These are phyloP conservation scores for Prietella phreatophila DNA, from an alignment of 2,113 vertebrate species.

Conservation along the genomic window DNA sequence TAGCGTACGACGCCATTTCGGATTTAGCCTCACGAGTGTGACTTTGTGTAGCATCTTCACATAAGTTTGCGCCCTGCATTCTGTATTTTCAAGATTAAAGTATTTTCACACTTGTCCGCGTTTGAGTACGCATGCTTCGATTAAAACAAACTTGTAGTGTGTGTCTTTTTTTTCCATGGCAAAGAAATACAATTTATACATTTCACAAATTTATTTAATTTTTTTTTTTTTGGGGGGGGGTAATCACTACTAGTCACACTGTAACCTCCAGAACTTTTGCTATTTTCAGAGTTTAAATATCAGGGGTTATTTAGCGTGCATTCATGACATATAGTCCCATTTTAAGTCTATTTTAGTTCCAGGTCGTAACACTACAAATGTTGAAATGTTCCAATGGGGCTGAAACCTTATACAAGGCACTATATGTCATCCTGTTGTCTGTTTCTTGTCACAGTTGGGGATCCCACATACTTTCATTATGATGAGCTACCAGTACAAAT, in stretches of 20 bases:
- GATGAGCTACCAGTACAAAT: conserved; percentile 98
- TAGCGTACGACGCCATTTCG: not conserved
- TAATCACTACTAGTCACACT: not conserved
- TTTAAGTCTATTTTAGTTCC: not conserved
- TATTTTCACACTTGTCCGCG: not conserved
- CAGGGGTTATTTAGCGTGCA: not conserved
- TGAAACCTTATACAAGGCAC: not conserved
- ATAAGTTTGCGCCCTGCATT: not conserved
- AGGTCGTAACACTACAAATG: not conserved
- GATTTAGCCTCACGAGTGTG: not conserved
- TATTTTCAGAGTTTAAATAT: not conserved
- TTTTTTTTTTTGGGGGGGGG: not conserved
- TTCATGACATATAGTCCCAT: not conserved
- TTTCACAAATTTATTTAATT: not conserved
- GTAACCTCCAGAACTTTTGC: not conserved
- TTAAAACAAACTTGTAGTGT: not conserved
- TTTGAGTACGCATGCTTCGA: not conserved
- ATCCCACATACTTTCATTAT: conserved; percentile 93
- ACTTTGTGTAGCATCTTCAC: not conserved
- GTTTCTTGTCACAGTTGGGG: conserved; percentile 80
- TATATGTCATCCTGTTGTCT: not conserved
- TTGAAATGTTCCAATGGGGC: not conserved
- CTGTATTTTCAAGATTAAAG: not conserved
- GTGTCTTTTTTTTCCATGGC: not conserved
- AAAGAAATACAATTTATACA: not conserved